phyloP scores from a whole-genome alignment of 2,113 vertebrate species.

The Herpetotheres cachinnans region DNA sequence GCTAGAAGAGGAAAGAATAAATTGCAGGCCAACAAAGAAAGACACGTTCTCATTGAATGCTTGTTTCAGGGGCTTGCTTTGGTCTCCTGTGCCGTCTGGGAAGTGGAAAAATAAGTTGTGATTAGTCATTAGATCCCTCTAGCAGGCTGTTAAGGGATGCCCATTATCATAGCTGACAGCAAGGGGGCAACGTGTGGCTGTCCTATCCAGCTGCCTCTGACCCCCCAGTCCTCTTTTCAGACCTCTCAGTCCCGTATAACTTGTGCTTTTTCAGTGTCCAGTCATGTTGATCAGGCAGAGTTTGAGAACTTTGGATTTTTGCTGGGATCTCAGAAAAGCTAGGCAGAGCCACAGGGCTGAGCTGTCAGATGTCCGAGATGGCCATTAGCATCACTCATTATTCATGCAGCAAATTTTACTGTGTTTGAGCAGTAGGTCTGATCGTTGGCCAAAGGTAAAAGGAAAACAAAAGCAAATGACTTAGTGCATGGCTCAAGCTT shows the following conservation, averaged over 20 bases:
- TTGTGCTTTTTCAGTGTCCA: background rate
- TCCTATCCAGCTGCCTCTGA: background rate
- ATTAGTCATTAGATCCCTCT: background rate
- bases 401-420: background rate
- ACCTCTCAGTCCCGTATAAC: background rate
- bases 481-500: background rate
- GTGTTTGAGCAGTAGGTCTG: background rate
- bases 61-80: background rate
- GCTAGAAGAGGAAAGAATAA: background rate
- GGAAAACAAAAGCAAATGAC: background rate
- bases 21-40: background rate
- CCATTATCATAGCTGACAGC: too few relatives aligned
- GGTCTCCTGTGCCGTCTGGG: background rate
- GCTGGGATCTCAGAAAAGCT: background rate
- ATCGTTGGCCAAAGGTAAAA: background rate
- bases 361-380: background rate
- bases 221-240: background rate
- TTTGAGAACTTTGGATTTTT: background rate
- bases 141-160: background rate
- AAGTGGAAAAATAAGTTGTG: background rate
- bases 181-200: accelerated
- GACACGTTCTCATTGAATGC: background rate
- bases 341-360: background rate
- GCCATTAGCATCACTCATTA: background rate
- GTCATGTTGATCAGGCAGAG: background rate